Evolutionary conservation across 2,113 vertebrate genomes (phyloP).

Genomic region (Talpa occidentalis): DNA sequence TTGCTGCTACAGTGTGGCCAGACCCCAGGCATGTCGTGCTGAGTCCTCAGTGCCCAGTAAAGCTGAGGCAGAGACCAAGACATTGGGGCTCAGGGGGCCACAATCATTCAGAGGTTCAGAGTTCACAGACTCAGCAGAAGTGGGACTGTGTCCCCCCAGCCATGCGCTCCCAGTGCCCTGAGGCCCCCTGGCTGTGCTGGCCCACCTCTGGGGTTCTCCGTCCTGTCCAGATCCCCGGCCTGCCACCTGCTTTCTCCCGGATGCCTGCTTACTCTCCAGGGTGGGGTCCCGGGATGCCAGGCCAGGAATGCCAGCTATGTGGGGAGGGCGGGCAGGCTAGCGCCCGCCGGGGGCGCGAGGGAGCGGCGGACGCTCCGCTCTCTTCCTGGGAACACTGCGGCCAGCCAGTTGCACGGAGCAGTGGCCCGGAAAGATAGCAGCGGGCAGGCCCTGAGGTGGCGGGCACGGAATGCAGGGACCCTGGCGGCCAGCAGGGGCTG

Average conservation of each 20-base stretch:
- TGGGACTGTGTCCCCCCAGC: not conserved
- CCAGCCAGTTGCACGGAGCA: not conserved
- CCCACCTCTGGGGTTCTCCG: not conserved
- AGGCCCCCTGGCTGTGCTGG: accelerated
- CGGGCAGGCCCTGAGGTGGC: accelerated
- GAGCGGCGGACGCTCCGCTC: not conserved
- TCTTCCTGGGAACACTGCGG: not conserved
- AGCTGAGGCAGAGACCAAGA: not conserved
- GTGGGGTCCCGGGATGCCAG: slow-evolving; percentile 56
- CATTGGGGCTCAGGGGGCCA: not conserved
- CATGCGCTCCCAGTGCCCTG: too few species aligned
- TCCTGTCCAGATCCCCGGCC: not conserved
- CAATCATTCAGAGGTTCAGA: not conserved
- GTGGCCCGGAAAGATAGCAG: not conserved
- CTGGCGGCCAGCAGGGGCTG: accelerated
- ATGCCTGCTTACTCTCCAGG: slow-evolving; percentile 32
- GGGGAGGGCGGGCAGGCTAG: not conserved
- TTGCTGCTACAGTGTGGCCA: not conserved
- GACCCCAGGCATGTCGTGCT: accelerated
- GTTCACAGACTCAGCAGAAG: not conserved
- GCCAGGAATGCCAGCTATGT: slow-evolving; percentile 70
- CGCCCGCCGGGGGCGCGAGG: not conserved
- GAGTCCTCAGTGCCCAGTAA: too few species aligned
- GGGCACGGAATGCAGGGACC: not conserved
- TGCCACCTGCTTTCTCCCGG: not conserved